phyloP scores from a whole-genome alignment of 2,113 vertebrate genomes.

The Antennarius striatus region DNA sequence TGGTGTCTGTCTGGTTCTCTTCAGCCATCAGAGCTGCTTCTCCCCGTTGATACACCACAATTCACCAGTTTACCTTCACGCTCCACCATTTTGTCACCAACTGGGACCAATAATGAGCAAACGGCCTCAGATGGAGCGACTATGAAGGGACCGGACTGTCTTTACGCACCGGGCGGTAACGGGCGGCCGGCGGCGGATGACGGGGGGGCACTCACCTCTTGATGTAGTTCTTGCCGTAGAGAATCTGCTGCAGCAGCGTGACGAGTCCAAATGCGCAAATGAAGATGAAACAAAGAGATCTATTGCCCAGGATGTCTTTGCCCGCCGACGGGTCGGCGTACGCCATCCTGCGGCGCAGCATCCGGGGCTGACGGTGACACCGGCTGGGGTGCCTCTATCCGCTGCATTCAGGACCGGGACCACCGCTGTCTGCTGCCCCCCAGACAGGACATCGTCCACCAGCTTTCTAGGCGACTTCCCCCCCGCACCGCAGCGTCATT shows the following conservation, averaged over 20 bases:
- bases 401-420: conserved; percentile 73
- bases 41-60: conserved; percentile 4
- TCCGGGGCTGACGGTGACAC: conserved; percentile 69
- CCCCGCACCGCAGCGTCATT: conserved; percentile 44
- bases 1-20: conserved; percentile 71
- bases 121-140: conserved; percentile 1
- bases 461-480: conserved; percentile 24
- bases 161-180: neutral
- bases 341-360: conserved; percentile 85
- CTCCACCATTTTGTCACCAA: conserved; percentile 9
- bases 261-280: conserved; percentile 98
- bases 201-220: conserved; percentile 86
- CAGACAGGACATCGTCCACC: conserved; percentile 60
- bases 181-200: too few species aligned
- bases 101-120: neutral
- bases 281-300: conserved; percentile 98
- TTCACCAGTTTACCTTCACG: conserved; percentile 1
- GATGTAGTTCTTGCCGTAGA: conserved; percentile 97
- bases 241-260: conserved; percentile 95
- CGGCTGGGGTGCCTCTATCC: conserved; percentile 63
- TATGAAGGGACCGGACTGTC: conserved; percentile 30
- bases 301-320: conserved; percentile 93
- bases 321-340: conserved; percentile 93
- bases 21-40: conserved; percentile 53
- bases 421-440: conserved; percentile 43